These are phyloP conservation scores for Alosa alosa DNA, from an alignment of 2,113 vertebrate genomes.

Conservation along the genomic window DNA sequence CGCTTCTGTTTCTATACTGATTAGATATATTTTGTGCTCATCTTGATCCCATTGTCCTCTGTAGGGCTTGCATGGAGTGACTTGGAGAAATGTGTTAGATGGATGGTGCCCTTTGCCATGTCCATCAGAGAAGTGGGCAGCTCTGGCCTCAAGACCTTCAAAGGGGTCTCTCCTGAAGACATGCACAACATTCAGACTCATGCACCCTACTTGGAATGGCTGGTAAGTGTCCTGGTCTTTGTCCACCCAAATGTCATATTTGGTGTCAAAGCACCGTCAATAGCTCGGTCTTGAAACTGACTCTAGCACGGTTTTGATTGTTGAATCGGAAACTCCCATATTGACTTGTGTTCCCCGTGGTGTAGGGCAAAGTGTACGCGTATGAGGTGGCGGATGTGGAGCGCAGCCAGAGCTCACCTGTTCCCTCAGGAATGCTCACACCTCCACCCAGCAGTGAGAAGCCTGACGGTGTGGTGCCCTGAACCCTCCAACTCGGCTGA, in stretches of 20 bases:
- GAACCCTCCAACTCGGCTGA: conserved; percentile 19
- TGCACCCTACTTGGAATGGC: conserved; percentile 80
- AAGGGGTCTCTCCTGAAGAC: conserved; percentile 79
- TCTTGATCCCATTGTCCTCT: neutral
- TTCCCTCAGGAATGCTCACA: conserved; percentile 85
- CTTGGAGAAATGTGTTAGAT: conserved; percentile 85
- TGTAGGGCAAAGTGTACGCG: conserved; percentile 82
- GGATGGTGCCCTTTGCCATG: conserved; percentile 94
- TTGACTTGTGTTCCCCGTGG: conserved; percentile 17
- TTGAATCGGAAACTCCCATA: neutral
- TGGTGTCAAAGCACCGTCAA: neutral
- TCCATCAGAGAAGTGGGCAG: conserved; percentile 80
- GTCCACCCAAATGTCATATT: neutral
- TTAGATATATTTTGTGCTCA: neutral
- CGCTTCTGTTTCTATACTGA: neutral
- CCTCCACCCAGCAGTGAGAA: conserved; percentile 90
- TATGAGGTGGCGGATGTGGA: conserved; percentile 80
- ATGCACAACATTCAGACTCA: conserved; percentile 95
- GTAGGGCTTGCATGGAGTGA: conserved; percentile 85
- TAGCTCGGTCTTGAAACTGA: neutral
- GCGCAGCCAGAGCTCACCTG: conserved; percentile 70
- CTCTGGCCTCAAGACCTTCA: conserved; percentile 80
- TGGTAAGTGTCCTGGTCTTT: conserved; percentile 73
- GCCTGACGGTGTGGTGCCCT: conserved; percentile 42
- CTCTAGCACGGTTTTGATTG: neutral